Conservation (phyloP, 2,113 vertebrate genomes). For the Nicator chloris region DNA sequence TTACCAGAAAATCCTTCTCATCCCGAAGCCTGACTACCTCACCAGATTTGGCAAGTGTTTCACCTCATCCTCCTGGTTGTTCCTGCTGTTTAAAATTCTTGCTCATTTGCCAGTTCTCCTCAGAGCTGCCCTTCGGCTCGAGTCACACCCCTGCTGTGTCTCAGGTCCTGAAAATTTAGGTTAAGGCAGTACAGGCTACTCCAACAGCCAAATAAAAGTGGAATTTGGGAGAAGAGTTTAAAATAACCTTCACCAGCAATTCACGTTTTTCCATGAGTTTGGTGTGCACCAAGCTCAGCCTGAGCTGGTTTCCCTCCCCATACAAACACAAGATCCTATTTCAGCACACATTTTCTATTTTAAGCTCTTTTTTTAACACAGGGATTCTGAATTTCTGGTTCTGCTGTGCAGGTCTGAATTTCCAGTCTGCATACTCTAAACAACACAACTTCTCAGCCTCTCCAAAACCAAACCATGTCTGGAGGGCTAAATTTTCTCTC, state of each 20-base stretch:
- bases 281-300: neutral
- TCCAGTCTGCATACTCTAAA: neutral
- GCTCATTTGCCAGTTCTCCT: neutral
- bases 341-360: neutral
- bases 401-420: neutral
- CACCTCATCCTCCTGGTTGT: fast-evolving
- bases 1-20: slow-evolving; percentile 81
- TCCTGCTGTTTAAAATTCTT: fast-evolving
- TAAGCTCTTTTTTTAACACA: neutral
- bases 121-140: neutral
- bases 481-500: neutral
- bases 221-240: neutral
- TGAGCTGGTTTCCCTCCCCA: neutral
- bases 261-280: neutral
- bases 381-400: neutral
- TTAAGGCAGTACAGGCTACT: neutral
- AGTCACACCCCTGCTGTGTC: fast-evolving
- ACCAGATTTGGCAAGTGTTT: slow-evolving; percentile 78
- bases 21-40: slow-evolving; percentile 82
- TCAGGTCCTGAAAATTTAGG: neutral
- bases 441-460: neutral
- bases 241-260: neutral
- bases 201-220: neutral
- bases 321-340: neutral
- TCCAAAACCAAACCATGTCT: neutral